These are phyloP conservation scores for Brachycybe producta DNA, from an alignment of 2,888 invertebrate genomes.

Conservation along the genomic window DNA sequence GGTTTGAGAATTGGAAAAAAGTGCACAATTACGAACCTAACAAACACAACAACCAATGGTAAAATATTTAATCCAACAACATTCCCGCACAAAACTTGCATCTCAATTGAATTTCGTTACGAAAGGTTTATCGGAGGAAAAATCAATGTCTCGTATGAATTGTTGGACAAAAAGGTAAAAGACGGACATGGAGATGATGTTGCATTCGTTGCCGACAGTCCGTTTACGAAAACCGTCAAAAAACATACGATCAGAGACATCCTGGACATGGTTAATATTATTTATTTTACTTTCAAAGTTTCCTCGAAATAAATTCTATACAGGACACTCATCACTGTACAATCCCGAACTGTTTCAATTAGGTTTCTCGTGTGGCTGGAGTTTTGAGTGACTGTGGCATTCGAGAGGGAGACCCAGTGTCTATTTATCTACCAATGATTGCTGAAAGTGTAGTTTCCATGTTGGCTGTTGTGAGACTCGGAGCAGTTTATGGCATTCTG, in stretches of 20 bases:
- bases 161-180: conserved; percentile 75
- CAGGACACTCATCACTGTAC: too few species aligned
- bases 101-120: background rate
- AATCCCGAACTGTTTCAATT: too few species aligned
- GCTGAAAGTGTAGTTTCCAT: background rate
- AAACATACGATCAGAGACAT: conserved; percentile 70
- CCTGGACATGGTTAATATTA: conserved; percentile 56
- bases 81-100: background rate
- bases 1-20: conserved; percentile 4
- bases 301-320: too few species aligned
- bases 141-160: conserved; percentile 84
- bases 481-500: conserved; percentile 1
- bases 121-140: conserved; percentile 76
- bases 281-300: too few species aligned
- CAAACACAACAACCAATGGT: conserved; percentile 6
- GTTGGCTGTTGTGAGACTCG: background rate
- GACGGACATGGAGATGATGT: conserved; percentile 61
- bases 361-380: conserved; percentile 6
- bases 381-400: background rate
- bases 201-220: conserved; percentile 82
- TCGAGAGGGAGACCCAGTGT: conserved; percentile 5
- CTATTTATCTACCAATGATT: conserved; percentile 10
- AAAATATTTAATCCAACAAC: background rate
- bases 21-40: background rate
- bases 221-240: conserved; percentile 60